Percentiles rank a stretch among this genome's conserved stretches.
phyloP scores from a whole-genome alignment of 2,888 invertebrate genomes.

The Timema cristinae region DNA sequence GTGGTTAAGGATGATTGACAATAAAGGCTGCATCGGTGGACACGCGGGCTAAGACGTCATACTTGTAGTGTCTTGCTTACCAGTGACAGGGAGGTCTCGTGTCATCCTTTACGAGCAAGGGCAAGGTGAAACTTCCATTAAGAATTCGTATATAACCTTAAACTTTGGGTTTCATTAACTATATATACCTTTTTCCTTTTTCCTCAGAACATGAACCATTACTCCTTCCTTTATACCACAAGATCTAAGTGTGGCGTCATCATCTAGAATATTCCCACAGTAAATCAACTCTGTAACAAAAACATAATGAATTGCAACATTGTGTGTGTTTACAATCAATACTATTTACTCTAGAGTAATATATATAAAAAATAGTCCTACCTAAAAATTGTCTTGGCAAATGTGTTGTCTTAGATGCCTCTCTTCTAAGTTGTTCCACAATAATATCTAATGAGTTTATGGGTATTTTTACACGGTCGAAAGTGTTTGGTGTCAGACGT shows the following conservation, averaged over 20 bases:
- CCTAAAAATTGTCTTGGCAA: slow-evolving; percentile 56
- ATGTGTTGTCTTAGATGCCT: slow-evolving; percentile 55
- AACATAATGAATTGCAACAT: slow-evolving; percentile 15
- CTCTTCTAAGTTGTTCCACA: slow-evolving; percentile 54
- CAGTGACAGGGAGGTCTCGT: too few relatives aligned
- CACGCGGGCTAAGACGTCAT: too few relatives aligned
- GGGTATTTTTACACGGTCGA: slow-evolving; percentile 54
- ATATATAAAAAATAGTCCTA: slow-evolving; percentile 38
- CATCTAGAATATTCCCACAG: slow-evolving; percentile 66
- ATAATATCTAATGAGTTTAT: slow-evolving; percentile 59
- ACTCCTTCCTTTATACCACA: slow-evolving; percentile 57
- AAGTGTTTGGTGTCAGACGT: slow-evolving; percentile 49
- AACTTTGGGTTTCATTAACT: background rate
- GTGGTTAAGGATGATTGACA: too few relatives aligned
- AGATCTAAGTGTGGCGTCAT: slow-evolving; percentile 57
- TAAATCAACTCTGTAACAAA: slow-evolving; percentile 59
- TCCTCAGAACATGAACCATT: slow-evolving; percentile 52
- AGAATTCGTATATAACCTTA: too few relatives aligned
- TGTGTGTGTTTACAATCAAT: slow-evolving; percentile 15
- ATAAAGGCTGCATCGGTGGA: too few relatives aligned
- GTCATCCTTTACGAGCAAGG: too few relatives aligned
- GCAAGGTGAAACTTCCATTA: too few relatives aligned
- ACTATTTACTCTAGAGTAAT: too few relatives aligned
- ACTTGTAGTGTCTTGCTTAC: too few relatives aligned
- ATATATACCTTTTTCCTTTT: slow-evolving; percentile 19